These are phyloP conservation scores for Pholis gunnellus DNA, from an alignment of 2,113 vertebrate genomes.

Conservation along the genomic window DNA sequence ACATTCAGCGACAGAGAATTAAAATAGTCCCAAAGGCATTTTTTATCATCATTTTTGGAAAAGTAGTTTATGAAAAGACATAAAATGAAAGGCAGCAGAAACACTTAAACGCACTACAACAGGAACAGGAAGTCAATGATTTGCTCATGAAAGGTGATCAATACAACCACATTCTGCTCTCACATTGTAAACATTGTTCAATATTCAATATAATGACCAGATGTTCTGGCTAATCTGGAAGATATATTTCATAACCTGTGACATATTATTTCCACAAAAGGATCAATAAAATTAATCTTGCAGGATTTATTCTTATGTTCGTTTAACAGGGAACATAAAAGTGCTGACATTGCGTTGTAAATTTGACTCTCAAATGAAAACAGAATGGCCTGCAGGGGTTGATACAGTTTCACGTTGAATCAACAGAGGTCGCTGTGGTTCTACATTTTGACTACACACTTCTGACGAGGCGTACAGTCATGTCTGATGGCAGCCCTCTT, in stretches of 20 bases:
- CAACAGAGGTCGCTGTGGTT: background rate
- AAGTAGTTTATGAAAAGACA: too few relatives aligned
- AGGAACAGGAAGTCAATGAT: background rate
- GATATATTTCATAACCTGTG: background rate
- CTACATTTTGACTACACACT: accelerated
- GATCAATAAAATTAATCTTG: background rate
- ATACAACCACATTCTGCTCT: background rate
- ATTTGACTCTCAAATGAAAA: background rate
- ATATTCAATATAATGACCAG: background rate
- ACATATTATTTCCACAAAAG: background rate
- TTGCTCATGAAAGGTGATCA: background rate
- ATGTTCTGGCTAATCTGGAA: background rate
- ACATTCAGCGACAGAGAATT: too few relatives aligned
- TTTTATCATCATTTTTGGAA: too few relatives aligned
- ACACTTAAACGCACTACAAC: background rate
- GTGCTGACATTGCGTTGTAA: background rate
- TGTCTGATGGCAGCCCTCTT: background rate
- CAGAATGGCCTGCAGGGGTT: background rate
- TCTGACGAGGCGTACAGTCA: background rate
- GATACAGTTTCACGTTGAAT: background rate
- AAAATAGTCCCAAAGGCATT: too few relatives aligned
- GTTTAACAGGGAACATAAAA: background rate
- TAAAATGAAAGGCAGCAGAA: background rate
- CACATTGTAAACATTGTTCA: background rate
- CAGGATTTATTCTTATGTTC: background rate